Base-by-base conservation (phyloP, 2,888 invertebrate genomes). In the Dasypolia templi region DNA sequence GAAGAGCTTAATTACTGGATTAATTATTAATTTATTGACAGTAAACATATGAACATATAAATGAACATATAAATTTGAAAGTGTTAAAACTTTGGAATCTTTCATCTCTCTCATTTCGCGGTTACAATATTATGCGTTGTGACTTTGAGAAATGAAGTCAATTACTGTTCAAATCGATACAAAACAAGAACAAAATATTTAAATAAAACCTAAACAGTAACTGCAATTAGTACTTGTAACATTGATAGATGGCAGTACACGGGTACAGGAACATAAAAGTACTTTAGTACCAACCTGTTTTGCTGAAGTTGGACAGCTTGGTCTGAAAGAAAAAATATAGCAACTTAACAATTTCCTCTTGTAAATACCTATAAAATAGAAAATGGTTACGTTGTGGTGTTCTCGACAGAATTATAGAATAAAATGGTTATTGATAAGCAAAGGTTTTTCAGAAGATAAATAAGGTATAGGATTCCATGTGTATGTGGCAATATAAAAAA, bases 141-240 rank as follows among this genome's bases (percentile, higher is more conserved):
- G 75, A 81, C 81, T 62, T 79, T 69, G 61, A 79, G 46, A 69
- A 58, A 75, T 69, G 68, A 46, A 69, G 64, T 56, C 68, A 68
- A 74, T 80, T 79, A 73, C 64, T 22, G 59, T 29, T 68, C 22
- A 65, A 75, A 65, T 49, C 35, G 59, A 65, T 65, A n/a, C 14
- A 63, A 67, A 72, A 56, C 32, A 53, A 66, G 53, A 59, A 65
- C 46, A 22, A 56, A 51, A 39, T 35, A 51, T 39, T 53, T 32
- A 56, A 68, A 65, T 51, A 69, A 49, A 46, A 79, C 17, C 22
- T 56, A 26, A 53, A 26, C 46, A 42, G 42, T 42, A 19, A 42
- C 14, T 42, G 49, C 59, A 71, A 79, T 79, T 65, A 59, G 64
- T 79, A 71, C 46, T 14, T 65, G 61, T 79, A 29, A 71, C 72